Evolutionary conservation across 1,140 invertebrate genomes (phyloP).

Genomic region (Sesamia nonagrioides): DNA sequence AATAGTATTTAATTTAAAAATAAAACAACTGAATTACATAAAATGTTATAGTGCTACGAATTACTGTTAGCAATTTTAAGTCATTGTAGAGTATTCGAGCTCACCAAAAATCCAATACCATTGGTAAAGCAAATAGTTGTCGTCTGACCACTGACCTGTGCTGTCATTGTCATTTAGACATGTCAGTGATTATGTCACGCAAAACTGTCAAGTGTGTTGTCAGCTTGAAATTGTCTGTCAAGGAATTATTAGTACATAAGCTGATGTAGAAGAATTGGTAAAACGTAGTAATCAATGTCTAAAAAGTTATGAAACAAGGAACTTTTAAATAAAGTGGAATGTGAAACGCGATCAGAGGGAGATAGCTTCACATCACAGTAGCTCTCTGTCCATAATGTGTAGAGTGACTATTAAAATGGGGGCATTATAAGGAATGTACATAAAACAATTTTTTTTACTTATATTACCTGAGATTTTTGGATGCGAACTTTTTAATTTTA

Average conservation of each 20-base stretch:
- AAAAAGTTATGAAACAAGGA: no score
- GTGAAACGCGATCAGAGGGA: no score
- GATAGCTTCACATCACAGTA: no score
- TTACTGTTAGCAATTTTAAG: conserved; percentile 25
- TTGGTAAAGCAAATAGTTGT: conserved; percentile 10
- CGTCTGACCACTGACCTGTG: not conserved
- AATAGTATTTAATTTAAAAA: conserved; percentile 9
- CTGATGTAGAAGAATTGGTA: no score
- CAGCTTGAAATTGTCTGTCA: not conserved
- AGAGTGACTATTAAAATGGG: no score
- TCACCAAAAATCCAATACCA: conserved; percentile 37
- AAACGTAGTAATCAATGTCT: no score
- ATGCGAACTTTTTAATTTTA: no score
- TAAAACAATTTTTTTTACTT: no score
- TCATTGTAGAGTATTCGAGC: conserved; percentile 33
- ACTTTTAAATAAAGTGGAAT: no score
- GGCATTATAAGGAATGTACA: no score
- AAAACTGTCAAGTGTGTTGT: not conserved
- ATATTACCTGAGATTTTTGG: no score
- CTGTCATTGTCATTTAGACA: not conserved
- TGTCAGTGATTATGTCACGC: not conserved
- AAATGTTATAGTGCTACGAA: conserved; percentile 17
- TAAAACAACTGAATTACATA: conserved; percentile 7
- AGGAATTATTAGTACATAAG: not conserved
- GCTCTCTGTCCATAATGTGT: no score